Conservation (phyloP, 2,797 vertebrate genomes). For the Forpus xanthops region DNA sequence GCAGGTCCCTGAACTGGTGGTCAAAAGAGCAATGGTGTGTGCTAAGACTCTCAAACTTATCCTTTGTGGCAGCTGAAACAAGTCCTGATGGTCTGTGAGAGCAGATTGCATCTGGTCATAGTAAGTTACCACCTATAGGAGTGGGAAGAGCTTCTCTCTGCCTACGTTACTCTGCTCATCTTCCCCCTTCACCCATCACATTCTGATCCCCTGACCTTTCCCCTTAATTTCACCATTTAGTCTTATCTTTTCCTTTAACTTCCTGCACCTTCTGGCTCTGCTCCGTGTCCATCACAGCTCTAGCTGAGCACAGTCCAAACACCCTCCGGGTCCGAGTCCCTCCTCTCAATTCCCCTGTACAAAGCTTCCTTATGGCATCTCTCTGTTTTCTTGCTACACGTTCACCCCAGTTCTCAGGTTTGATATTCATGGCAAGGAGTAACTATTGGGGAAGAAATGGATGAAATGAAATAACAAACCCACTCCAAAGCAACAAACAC, state of each 20-base stretch:
- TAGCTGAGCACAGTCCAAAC: fast-evolving
- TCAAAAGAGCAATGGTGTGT: not conserved
- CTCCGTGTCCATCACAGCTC: fast-evolving
- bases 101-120: not conserved
- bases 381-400: not conserved
- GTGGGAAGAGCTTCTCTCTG: not conserved
- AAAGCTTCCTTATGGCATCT: not conserved
- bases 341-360: not conserved
- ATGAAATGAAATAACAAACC: not conserved
- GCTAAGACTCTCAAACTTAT: not conserved
- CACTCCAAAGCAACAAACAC: not conserved
- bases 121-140: not conserved
- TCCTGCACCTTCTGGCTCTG: not conserved
- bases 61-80: not conserved
- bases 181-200: not conserved
- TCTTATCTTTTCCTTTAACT: not conserved
- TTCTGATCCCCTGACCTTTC: not conserved
- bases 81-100: not conserved
- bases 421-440: not conserved
- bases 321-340: not conserved
- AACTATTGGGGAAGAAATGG: not conserved
- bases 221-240: not conserved
- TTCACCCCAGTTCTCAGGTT: not conserved
- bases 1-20: not conserved
- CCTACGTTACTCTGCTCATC: not conserved